Percentiles rank a stretch among this genome's conserved stretches.
These are phyloP conservation scores for Oopsacas minuta DNA, from an alignment of 37 sponge, comb jelly and placozoan genomes.

Conservation along the genomic window DNA sequence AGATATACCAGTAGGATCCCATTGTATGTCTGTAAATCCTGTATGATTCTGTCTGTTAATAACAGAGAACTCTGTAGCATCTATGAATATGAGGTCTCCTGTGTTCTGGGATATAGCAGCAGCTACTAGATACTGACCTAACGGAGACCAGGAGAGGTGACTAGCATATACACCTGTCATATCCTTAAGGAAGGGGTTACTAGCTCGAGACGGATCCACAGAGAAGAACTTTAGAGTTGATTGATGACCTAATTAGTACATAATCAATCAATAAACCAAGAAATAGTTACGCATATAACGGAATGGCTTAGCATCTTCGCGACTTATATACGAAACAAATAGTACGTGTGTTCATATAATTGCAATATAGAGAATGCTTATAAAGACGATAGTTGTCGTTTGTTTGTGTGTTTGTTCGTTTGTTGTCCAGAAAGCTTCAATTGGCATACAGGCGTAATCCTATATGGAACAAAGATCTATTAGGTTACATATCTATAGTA, in stretches of 20 bases:
- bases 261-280: no score
- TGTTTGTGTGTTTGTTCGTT: no score
- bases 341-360: no score
- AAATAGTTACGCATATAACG: no score
- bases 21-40: constrained; percentile 65
- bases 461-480: no score
- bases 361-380: no score
- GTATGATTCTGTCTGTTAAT: constrained; percentile 63
- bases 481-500: no score
- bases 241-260: background rate
- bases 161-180: constrained; percentile 23
- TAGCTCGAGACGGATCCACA: background rate
- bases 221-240: background rate
- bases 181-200: background rate
- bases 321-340: no score
- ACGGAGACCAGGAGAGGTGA: constrained; percentile 77
- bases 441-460: no score
- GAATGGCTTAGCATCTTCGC: no score
- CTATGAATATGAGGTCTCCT: constrained; percentile 30
- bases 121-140: constrained; percentile 74
- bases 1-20: constrained; percentile 99
- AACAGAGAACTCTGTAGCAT: constrained; percentile 29
- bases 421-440: no score
- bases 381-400: no score
- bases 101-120: constrained; percentile 65